Base-by-base conservation (phyloP, 2,888 invertebrate genomes). In the Pyrochroa serraticornis region DNA sequence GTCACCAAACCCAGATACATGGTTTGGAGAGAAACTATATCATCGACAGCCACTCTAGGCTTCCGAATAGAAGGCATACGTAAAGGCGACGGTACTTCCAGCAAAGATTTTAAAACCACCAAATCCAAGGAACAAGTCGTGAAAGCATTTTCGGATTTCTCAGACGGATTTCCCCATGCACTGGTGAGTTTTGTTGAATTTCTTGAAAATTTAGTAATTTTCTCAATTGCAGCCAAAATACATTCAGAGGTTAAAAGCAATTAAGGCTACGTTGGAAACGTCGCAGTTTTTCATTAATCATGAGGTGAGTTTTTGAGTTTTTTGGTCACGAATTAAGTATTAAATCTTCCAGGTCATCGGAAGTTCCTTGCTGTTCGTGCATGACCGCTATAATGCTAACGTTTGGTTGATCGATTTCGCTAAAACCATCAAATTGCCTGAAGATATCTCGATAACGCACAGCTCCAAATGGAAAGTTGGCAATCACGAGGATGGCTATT, bases 371-470 rank as follows among this genome's bases (percentile, higher is more conserved):
- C 85, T 98, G 54, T 94, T 98, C 77, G 95, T 98, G 49, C 97
- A 96, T 81, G 97, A 98, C 78, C 85, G 88, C 52, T 85, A 86
- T 65, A 90, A 88, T 75, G 93, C 95, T 30, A 93, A 92, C 61
- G 88, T 95, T 8, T 98, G 97, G 97, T 86, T 98, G 82, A 98
- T 98, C 66, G 97, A 98, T 80, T 98, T 98, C 76, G 97, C 97
- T 43, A 98, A 98, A 81, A 95, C 96, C 0, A 85, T 94, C 41
- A 86, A 88, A 8, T 83, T 97, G 34, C 93, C 95, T 0, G 84
- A 86, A 0, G 85, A 88, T 60, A 81, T 90, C 59, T 82, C 78
- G 35, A 92, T 95, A 56, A 86, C 88, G 71, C 97, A 97, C 79
- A 86, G 86, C 61, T 85, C 89, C 13, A 87, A 88, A 48, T 97